Evolutionary conservation across 2,888 invertebrate genomes (phyloP).

Genomic region (Amiota mariae): DNA sequence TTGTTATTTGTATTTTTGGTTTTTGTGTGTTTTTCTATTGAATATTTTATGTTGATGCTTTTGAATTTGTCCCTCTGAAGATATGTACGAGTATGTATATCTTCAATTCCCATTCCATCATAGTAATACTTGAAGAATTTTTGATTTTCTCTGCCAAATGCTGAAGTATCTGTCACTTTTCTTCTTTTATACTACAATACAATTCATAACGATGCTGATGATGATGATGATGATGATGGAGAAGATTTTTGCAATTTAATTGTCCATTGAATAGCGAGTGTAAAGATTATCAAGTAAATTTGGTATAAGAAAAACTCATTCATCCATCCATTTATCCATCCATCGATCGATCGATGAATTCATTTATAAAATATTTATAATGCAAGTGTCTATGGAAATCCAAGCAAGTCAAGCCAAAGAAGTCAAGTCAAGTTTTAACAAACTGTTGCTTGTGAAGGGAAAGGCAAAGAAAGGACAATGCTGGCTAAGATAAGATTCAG

Average conservation of each 20-base stretch:
- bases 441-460: neutral
- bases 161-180: too few species aligned
- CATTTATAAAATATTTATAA: slow-evolving; percentile 23
- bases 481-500: neutral
- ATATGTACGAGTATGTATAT: too few species aligned
- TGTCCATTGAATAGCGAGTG: slow-evolving; percentile 11
- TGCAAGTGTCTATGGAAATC: slow-evolving; percentile 13
- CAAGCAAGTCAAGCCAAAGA: neutral
- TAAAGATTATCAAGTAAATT: slow-evolving; percentile 17
- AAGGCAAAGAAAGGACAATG: neutral
- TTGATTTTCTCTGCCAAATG: too few species aligned
- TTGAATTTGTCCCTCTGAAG: neutral
- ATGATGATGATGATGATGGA: too few species aligned
- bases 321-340: too few species aligned
- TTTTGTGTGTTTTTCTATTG: neutral
- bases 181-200: too few species aligned
- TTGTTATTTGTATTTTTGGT: slow-evolving; percentile 27
- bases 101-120: too few species aligned
- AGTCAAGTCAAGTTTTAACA: neutral
- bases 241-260: slow-evolving; percentile 3
- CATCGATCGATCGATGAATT: neutral
- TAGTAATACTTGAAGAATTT: too few species aligned
- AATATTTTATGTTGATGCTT: slow-evolving; percentile 27
- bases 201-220: too few species aligned
- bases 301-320: slow-evolving; percentile 9